phyloP scores from a whole-genome alignment of 2,888 invertebrate species.

The Stenotaenia linearis region DNA sequence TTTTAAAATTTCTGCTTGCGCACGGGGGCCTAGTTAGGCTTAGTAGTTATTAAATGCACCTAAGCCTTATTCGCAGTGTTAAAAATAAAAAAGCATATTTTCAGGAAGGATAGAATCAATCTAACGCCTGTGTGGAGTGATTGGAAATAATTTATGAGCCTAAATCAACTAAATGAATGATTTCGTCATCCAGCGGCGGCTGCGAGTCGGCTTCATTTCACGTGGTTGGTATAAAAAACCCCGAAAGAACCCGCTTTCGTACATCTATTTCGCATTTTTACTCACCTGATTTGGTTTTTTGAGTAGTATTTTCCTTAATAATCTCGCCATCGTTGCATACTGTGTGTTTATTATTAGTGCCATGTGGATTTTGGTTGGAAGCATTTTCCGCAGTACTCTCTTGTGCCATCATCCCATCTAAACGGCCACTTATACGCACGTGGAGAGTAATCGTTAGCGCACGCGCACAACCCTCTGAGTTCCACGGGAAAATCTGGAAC shows the following conservation, averaged over 20 bases:
- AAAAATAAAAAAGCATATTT: not conserved
- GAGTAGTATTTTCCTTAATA: not conserved
- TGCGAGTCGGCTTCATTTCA: not conserved
- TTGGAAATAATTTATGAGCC: not conserved
- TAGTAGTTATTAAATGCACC: not conserved
- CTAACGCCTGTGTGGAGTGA: not conserved
- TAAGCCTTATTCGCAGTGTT: not conserved
- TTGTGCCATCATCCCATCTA: conserved; percentile 30
- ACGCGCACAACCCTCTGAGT: not conserved
- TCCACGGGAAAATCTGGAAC: not conserved
- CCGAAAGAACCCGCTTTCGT: not conserved
- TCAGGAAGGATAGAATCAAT: not conserved
- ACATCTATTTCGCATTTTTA: not conserved
- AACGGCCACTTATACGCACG: conserved; percentile 28
- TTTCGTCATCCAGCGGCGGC: not conserved
- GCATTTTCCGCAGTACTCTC: conserved; percentile 8
- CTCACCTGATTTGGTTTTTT: not conserved
- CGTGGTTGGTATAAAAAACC: not conserved
- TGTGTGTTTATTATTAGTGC: not conserved
- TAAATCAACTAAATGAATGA: not conserved
- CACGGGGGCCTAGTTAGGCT: not conserved
- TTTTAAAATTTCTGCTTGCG: not conserved
- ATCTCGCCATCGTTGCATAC: not conserved
- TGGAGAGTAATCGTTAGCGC: conserved; percentile 17
- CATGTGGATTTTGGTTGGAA: conserved; percentile 15